These are phyloP conservation scores for Eutrigla gurnardus DNA, from an alignment of 2,797 vertebrate species.

Conservation along the genomic window DNA sequence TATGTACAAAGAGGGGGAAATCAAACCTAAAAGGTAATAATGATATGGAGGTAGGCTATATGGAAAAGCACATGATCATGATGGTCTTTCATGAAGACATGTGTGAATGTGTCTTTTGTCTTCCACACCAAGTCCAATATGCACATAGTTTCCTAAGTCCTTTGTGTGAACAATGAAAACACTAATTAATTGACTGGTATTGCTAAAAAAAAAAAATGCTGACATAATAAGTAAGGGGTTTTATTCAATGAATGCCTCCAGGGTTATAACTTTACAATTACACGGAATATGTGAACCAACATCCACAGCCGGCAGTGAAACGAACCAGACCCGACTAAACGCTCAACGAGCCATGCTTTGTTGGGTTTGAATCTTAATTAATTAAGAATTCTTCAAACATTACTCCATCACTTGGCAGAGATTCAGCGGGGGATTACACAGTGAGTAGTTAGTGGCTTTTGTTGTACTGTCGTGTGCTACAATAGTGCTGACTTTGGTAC, in stretches of 20 bases:
- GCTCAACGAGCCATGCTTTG: background rate
- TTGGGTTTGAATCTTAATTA: background rate
- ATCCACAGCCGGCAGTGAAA: background rate
- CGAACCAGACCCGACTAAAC: background rate
- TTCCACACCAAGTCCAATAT: background rate
- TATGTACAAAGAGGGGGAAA: background rate
- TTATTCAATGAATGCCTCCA: background rate
- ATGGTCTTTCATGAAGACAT: background rate
- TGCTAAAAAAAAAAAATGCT: background rate
- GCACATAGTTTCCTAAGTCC: background rate
- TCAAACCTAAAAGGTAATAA: background rate
- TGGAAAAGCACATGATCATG: background rate
- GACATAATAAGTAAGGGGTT: background rate
- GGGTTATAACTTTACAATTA: background rate
- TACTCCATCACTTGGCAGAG: background rate
- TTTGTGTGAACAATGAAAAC: slow-evolving; percentile 1
- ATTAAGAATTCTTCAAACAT: background rate
- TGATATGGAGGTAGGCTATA: background rate
- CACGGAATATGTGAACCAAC: background rate
- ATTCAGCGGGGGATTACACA: background rate
- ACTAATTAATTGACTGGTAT: background rate
- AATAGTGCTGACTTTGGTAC: slow-evolving; percentile 39
- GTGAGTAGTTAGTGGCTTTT: background rate
- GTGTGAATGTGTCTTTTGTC: background rate
- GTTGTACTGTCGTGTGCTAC: slow-evolving; percentile 17